A percentile compares a stretch with the other conserved stretches of the same genome.
These are phyloP conservation scores for Pterocles orientalis DNA, from an alignment of 2,113 vertebrate species.

Conservation along the genomic window DNA sequence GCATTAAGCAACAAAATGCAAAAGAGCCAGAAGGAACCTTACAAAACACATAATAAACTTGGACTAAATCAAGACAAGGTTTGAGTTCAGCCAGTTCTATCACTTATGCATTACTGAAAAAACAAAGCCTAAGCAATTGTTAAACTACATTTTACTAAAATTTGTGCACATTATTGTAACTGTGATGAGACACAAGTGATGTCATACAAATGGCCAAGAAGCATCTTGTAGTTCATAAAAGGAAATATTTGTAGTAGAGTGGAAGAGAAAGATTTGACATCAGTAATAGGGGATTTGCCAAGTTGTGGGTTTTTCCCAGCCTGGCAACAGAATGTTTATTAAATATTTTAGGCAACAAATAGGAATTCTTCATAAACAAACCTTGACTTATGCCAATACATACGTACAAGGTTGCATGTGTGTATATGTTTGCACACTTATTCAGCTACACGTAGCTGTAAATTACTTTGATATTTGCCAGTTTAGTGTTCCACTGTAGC, in stretches of 20 bases:
- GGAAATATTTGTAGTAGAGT: background rate
- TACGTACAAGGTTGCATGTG: accelerated
- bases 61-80: background rate
- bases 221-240: background rate
- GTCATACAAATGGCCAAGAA: background rate
- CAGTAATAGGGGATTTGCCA: background rate
- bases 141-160: background rate
- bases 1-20: background rate
- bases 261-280: background rate
- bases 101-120: background rate
- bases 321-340: background rate
- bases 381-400: background rate
- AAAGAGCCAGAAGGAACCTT: background rate
- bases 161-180: background rate
- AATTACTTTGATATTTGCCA: background rate
- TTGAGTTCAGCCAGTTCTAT: background rate
- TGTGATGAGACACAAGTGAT: background rate
- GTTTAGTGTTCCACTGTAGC: background rate
- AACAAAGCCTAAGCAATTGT: background rate
- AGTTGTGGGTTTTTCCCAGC: background rate
- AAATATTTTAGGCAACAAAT: background rate
- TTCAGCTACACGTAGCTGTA: background rate
- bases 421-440: background rate
- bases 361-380: background rate
- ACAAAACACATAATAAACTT: background rate